These are phyloP conservation scores for Hemiprocne comata DNA, from an alignment of 2,113 vertebrate species.

Conservation along the genomic window DNA sequence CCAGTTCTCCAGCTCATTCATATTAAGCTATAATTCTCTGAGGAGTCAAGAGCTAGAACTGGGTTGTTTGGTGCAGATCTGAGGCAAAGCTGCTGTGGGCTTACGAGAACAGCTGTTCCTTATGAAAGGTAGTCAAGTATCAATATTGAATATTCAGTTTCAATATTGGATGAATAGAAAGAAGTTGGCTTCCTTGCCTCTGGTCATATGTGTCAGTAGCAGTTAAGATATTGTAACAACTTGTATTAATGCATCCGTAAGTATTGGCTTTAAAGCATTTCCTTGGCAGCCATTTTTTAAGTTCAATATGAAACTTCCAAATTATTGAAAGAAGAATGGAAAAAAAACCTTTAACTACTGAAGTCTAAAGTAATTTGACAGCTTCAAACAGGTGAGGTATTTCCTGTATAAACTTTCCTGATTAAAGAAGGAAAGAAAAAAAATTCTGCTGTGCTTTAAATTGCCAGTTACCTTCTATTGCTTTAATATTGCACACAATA, in stretches of 20 bases:
- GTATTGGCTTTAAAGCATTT: neutral
- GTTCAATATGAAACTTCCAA: neutral
- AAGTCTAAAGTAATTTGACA: neutral
- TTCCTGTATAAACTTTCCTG: fast-evolving
- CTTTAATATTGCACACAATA: neutral
- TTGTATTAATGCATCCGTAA: neutral
- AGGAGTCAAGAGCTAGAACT: neutral
- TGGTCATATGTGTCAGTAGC: neutral
- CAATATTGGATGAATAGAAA: neutral
- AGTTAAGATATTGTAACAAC: neutral
- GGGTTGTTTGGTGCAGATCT: neutral
- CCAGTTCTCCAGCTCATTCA: neutral
- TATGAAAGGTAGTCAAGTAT: neutral
- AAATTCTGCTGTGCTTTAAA: neutral
- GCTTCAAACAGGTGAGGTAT: neutral
- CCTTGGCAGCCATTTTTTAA: neutral
- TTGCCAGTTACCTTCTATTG: neutral
- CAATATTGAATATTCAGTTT: slow-evolving; percentile 41
- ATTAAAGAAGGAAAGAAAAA: neutral
- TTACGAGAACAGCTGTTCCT: neutral
- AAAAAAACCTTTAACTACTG: neutral
- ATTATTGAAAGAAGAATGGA: neutral
- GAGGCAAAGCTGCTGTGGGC: neutral
- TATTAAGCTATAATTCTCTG: neutral
- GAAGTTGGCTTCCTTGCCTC: slow-evolving; percentile 1